Evolutionary conservation across 2,888 invertebrate species (phyloP).

Genomic region (Ichneumoninae sp.): DNA sequence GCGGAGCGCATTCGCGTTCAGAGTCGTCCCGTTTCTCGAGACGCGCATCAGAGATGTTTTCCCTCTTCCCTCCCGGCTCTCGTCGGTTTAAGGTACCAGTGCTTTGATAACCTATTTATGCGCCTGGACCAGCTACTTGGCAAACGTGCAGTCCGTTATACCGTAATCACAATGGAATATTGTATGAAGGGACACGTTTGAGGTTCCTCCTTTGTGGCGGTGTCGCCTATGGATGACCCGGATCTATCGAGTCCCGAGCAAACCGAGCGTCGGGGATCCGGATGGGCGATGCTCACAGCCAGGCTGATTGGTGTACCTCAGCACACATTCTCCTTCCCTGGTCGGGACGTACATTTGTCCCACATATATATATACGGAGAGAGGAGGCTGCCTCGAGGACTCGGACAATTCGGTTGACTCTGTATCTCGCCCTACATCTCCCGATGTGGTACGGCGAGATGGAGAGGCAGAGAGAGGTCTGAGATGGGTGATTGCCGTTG

Average conservation of each 20-base stretch:
- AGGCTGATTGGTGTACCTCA: slow-evolving; percentile 58
- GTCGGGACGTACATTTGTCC: slow-evolving; percentile 53
- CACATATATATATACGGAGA: slow-evolving; percentile 46
- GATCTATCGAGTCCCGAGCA: slow-evolving; percentile 51
- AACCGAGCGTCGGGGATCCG: slow-evolving; percentile 44
- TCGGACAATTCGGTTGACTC: slow-evolving; percentile 56
- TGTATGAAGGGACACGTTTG: background rate
- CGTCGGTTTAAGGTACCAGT: background rate
- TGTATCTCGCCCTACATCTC: slow-evolving; percentile 49
- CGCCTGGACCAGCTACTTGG: background rate
- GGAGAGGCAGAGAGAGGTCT: slow-evolving; percentile 14
- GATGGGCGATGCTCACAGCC: slow-evolving; percentile 41
- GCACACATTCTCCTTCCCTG: slow-evolving; percentile 50
- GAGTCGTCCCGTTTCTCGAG: slow-evolving; percentile 20
- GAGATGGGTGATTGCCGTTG: slow-evolving; percentile 55
- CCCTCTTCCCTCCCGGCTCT: background rate
- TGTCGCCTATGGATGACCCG: slow-evolving; percentile 38
- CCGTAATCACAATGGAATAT: slow-evolving; percentile 5
- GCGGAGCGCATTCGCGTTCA: slow-evolving; percentile 27
- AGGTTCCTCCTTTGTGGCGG: background rate
- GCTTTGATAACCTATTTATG: background rate
- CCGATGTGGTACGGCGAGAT: background rate
- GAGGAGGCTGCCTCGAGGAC: slow-evolving; percentile 42
- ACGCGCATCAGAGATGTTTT: slow-evolving; percentile 1
- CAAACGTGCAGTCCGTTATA: slow-evolving; percentile 5